Conservation (phyloP, 2,888 invertebrate genomes). For the Cephus rjabovi region DNA sequence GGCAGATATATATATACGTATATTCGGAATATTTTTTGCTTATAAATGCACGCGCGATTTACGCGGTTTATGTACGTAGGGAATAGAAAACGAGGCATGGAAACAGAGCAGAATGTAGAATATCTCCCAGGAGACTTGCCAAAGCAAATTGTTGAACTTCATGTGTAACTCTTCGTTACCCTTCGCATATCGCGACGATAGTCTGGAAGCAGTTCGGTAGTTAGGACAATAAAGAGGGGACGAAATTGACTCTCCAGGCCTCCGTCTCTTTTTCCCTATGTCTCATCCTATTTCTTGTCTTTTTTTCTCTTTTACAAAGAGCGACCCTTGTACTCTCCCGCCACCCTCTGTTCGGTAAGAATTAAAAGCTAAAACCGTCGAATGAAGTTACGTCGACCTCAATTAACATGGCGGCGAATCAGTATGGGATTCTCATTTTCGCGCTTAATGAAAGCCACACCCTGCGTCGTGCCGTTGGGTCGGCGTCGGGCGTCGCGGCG, state of each 20-base stretch:
- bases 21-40: background rate
- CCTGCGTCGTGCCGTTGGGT: background rate
- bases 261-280: background rate
- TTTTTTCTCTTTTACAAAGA: background rate
- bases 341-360: background rate
- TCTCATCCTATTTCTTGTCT: background rate
- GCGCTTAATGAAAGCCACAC: constrained; percentile 35
- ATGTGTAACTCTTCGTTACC: background rate
- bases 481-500: background rate
- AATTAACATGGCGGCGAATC: constrained; percentile 23
- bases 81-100: background rate
- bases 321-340: background rate
- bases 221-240: background rate
- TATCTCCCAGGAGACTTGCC: background rate
- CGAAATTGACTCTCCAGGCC: background rate
- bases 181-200: background rate
- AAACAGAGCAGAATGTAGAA: background rate
- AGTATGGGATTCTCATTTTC: constrained; percentile 25
- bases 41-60: background rate
- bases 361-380: constrained; percentile 20
- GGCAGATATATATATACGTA: background rate
- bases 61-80: background rate
- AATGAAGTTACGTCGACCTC: constrained; percentile 31
- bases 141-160: background rate
- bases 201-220: background rate